These are phyloP conservation scores for Azorinus chamasolen DNA, from an alignment of 2,888 invertebrate species.

Conservation along the genomic window DNA sequence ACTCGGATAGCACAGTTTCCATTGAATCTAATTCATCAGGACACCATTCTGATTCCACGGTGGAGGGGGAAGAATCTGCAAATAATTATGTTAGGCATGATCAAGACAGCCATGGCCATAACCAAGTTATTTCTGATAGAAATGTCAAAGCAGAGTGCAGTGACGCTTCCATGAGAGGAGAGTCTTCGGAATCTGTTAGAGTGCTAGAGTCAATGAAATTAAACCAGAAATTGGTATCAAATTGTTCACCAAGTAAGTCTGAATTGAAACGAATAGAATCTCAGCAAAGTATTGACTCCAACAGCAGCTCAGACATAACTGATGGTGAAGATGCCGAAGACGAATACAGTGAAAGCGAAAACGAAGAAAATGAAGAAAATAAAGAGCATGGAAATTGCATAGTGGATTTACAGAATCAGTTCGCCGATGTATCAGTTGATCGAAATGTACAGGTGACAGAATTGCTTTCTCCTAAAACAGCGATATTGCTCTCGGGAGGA, in stretches of 20 bases:
- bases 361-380: slow-evolving; percentile 11
- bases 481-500: slow-evolving; percentile 40
- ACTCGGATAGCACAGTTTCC: slow-evolving; percentile 7
- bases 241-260: too few relatives aligned
- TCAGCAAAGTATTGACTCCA: slow-evolving; percentile 9
- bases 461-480: slow-evolving; percentile 47
- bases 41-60: slow-evolving; percentile 19
- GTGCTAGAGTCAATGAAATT: too few relatives aligned
- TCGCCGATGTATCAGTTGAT: too few relatives aligned
- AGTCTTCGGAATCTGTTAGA: too few relatives aligned
- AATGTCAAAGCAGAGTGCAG: too few relatives aligned
- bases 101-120: too few relatives aligned
- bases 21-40: slow-evolving; percentile 11
- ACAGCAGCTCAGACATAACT: not conserved
- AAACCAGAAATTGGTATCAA: too few relatives aligned
- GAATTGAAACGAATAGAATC: not conserved
- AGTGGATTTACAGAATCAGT: too few relatives aligned
- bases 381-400: slow-evolving; percentile 1
- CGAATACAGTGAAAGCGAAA: slow-evolving; percentile 50
- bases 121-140: too few relatives aligned
- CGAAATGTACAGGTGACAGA: slow-evolving; percentile 16
- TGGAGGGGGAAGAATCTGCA: slow-evolving; percentile 1
- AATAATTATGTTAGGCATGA: too few relatives aligned
- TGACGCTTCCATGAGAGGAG: too few relatives aligned
- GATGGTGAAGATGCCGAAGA: slow-evolving; percentile 50